Base-by-base conservation (phyloP, 2,113 vertebrate species). In the Colaptes auratus region DNA sequence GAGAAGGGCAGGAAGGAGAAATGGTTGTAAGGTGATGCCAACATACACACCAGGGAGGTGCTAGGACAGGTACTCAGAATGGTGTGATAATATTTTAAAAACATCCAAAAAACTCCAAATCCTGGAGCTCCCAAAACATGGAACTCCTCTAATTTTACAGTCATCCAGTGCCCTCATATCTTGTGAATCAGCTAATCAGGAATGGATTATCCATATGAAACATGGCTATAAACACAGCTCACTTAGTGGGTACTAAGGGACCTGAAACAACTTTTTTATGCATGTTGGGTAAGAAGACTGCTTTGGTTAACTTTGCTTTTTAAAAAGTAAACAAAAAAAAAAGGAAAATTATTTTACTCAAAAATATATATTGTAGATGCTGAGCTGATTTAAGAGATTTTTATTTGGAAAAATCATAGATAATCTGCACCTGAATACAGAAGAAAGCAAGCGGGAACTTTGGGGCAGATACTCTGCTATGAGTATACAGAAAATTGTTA, bases 401-500 rank as follows among this genome's bases (percentile, higher is more conserved):
- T 85, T 65, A 2, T 1, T 74, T 77, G 46, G 17, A 28, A 90
- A 87, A 72, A 35, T 50, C 65, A 30, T 65, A 83, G 31, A 39
- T 73, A 79, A 85, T 33, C 64, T 82, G n/a, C 33, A 71, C 31
- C 23, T 36, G 58, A 84, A 72, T 4, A 88, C 15, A 71, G 19
- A 74, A 80, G 75, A 18, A 72, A 73, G 50, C 63, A 86, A 91
- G 39, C 19, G 74, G 10, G 53, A 63, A 59, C 75, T 92, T 63
- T 85, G 86, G 81, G 75, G 61, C 42, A 75, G 56, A 72, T 53
- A 76, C 31, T 65, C 53, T 78, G 24, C 46, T 81, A 80, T 67
- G 87, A 88, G 64, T 77, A 95, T 53, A 88, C 4, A 92, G 61
- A 88, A 96, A 96, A 97, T 71, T 77, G 84, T 96, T 95, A 91